A percentile compares a stretch with the other conserved stretches of the same genome.
Conservation (phyloP, 2,888 invertebrate genomes). For the Drosophila diplacantha region DNA sequence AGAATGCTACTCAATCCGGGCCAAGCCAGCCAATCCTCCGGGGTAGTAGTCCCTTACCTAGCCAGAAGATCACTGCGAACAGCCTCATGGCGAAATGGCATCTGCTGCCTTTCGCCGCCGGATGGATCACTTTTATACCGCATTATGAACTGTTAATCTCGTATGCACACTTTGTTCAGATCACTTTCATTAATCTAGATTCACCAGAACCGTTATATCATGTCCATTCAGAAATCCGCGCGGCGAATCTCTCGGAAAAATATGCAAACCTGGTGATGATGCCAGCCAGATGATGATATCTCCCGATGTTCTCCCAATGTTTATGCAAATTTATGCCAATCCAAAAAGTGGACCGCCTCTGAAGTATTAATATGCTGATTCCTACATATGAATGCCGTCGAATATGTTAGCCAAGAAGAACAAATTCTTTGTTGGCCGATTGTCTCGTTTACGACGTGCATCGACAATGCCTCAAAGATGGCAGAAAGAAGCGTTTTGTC, state of each 20-base stretch:
- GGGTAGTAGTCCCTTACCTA: constrained; percentile 43
- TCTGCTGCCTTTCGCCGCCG: constrained; percentile 42
- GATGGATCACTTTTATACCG: constrained; percentile 54
- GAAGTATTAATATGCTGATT: constrained; percentile 20
- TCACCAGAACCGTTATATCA: constrained; percentile 41
- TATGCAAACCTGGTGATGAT: constrained; percentile 20
- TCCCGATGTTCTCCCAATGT: constrained; percentile 13
- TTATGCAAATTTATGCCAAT: constrained; percentile 22
- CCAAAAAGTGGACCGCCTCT: constrained; percentile 20
- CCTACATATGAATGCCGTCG: constrained; percentile 1
- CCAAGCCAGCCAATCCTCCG: background rate
- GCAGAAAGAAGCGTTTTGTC: constrained; percentile 31
- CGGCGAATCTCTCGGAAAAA: constrained; percentile 31
- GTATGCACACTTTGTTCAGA: constrained; percentile 35
- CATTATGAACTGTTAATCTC: constrained; percentile 23
- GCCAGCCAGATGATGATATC: constrained; percentile 4
- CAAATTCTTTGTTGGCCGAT: constrained; percentile 18
- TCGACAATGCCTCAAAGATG: constrained; percentile 8
- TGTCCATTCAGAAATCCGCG: constrained; percentile 39
- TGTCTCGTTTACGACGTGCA: constrained; percentile 14
- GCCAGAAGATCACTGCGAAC: constrained; percentile 43
- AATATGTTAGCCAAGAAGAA: constrained; percentile 15
- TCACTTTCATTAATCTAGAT: constrained; percentile 50
- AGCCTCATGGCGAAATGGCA: constrained; percentile 47
- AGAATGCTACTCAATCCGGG: too few species aligned